These are phyloP conservation scores for Ranitomeya variabilis DNA, from an alignment of 2,113 vertebrate species.

Conservation along the genomic window DNA sequence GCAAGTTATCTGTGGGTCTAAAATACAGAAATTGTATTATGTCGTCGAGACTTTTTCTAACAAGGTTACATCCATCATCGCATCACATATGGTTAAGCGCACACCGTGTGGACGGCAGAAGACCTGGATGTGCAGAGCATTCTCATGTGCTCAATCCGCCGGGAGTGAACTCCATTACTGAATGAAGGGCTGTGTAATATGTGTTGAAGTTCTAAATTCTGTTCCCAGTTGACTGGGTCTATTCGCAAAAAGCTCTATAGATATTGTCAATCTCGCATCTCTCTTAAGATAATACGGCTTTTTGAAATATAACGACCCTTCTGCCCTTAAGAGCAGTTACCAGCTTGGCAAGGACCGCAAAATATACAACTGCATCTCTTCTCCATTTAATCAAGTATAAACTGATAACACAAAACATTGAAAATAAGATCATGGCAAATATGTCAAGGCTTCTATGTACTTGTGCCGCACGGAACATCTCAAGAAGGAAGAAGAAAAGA, in stretches of 20 bases:
- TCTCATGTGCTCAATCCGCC: conserved; percentile 16
- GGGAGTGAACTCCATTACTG: conserved; percentile 51
- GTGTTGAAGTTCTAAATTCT: conserved; percentile 47
- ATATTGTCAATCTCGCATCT: conserved; percentile 49
- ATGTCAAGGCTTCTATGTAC: conserved; percentile 17
- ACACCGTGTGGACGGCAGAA: conserved; percentile 26
- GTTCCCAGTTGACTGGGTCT: conserved; percentile 47
- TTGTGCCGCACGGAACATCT: not conserved
- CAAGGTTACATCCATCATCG: conserved; percentile 34
- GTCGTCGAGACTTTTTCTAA: not conserved
- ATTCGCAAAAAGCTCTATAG: conserved; percentile 53
- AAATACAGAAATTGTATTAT: conserved; percentile 2
- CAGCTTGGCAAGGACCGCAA: not conserved
- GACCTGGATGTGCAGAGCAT: conserved; percentile 38
- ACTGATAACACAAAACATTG: conserved; percentile 20
- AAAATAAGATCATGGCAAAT: conserved; percentile 20
- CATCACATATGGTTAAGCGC: conserved; percentile 44
- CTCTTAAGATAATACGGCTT: conserved; percentile 42
- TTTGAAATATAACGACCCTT: conserved; percentile 51
- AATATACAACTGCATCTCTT: conserved; percentile 29
- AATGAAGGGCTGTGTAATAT: conserved; percentile 45
- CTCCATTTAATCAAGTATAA: conserved; percentile 34
- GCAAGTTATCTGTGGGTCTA: not conserved
- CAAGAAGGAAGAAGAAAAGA: not conserved
- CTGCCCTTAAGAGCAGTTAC: conserved; percentile 48